phyloP scores from a whole-genome alignment of 37 sponge, comb jelly and placozoan species.

The Chondrosia reniformis region DNA sequence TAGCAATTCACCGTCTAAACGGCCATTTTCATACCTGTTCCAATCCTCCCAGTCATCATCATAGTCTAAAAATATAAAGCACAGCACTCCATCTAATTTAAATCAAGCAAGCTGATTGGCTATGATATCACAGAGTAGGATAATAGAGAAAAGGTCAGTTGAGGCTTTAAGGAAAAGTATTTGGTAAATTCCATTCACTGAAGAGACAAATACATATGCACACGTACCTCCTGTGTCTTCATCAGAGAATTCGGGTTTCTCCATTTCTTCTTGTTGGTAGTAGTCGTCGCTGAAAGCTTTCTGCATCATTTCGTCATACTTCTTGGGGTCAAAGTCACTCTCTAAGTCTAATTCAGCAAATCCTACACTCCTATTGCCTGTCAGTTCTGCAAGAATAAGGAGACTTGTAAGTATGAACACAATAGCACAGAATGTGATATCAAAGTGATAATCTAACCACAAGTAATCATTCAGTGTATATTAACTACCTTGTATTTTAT shows the following conservation, averaged over 20 bases:
- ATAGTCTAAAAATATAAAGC: no score
- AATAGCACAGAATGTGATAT: neutral
- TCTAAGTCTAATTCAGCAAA: slow-evolving; percentile 65
- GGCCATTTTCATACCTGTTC: neutral
- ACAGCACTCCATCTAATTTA: no score
- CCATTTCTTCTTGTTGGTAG: slow-evolving; percentile 39
- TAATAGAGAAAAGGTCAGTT: no score
- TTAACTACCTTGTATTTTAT: slow-evolving; percentile 48
- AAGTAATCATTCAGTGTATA: slow-evolving; percentile 3
- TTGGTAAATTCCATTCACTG: neutral
- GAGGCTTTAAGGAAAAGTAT: slow-evolving; percentile 9
- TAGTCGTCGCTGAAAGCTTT: slow-evolving; percentile 61
- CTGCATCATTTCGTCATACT: slow-evolving; percentile 77
- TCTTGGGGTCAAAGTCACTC: slow-evolving; percentile 82
- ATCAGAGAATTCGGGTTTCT: slow-evolving; percentile 79
- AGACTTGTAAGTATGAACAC: neutral
- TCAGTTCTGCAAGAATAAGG: slow-evolving; percentile 32
- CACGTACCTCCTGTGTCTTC: slow-evolving; percentile 10
- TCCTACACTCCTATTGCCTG: slow-evolving; percentile 79
- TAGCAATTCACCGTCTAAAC: slow-evolving; percentile 21
- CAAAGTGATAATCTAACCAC: neutral
- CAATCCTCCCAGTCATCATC: no score
- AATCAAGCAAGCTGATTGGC: no score
- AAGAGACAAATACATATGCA: slow-evolving; percentile 16
- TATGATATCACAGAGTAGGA: no score